Evolutionary conservation across 1,140 invertebrate species (phyloP).

Genomic region (Drosophila malerkotliana): DNA sequence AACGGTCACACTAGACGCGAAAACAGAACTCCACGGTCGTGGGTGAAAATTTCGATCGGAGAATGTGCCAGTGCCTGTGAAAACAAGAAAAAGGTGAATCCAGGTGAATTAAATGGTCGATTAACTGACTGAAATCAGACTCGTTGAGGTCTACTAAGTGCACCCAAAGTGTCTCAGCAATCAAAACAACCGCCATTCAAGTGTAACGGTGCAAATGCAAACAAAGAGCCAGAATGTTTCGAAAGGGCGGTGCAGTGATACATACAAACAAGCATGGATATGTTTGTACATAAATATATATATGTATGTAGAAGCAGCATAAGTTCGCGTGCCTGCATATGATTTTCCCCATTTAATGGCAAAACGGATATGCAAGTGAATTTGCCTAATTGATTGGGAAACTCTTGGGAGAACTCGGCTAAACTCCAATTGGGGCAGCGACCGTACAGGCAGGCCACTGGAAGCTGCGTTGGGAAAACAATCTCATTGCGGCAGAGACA

Average conservation of each 20-base stretch:
- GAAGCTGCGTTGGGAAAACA: constrained; percentile 25
- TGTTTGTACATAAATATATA: background rate
- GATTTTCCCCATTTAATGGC: background rate
- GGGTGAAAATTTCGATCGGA: constrained; percentile 1
- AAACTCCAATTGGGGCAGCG: constrained; percentile 32
- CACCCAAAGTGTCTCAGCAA: background rate
- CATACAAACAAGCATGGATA: constrained; percentile 1
- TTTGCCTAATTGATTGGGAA: constrained; percentile 2
- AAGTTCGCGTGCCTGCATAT: background rate
- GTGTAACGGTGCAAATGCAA: background rate
- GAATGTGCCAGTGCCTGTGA: background rate
- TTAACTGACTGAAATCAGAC: background rate
- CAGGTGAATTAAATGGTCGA: background rate
- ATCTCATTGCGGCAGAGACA: background rate
- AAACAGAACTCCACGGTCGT: constrained; percentile 4
- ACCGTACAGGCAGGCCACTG: constrained; percentile 13
- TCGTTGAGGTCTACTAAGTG: background rate
- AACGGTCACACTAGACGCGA: background rate
- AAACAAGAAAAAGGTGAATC: constrained; percentile 1
- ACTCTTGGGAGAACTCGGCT: background rate
- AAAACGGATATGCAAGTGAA: constrained; percentile 3
- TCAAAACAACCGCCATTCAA: background rate
- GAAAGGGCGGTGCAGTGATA: constrained; percentile 15
- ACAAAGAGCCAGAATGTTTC: constrained; percentile 7
- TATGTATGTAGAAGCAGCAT: background rate